phyloP scores from a whole-genome alignment of 2,797 vertebrate species.

The Xyrichtys novacula region DNA sequence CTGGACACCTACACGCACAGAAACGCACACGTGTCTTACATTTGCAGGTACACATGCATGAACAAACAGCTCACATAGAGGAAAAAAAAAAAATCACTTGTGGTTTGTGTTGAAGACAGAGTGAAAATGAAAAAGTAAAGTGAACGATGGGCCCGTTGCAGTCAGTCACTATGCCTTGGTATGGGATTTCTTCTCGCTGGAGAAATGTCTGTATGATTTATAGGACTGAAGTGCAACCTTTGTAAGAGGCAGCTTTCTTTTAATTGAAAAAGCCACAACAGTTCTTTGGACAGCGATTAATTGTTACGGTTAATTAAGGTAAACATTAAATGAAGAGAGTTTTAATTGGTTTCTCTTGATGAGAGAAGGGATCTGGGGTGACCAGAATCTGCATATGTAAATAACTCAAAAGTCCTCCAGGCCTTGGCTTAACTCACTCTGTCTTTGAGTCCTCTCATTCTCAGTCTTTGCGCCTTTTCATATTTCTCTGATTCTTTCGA shows the following conservation, averaged over 20 bases:
- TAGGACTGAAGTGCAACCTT: slow-evolving; percentile 69
- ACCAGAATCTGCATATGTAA: slow-evolving; percentile 82
- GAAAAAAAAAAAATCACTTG: not conserved
- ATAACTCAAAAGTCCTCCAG: slow-evolving; percentile 78
- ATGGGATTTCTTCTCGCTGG: slow-evolving; percentile 48
- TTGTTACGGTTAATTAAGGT: slow-evolving; percentile 84
- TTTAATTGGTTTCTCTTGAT: slow-evolving; percentile 85
- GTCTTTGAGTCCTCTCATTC: slow-evolving; percentile 13
- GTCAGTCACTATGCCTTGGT: slow-evolving; percentile 35
- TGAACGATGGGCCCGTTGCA: slow-evolving; percentile 49
- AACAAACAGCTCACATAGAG: slow-evolving; percentile 1
- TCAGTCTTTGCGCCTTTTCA: slow-evolving; percentile 18
- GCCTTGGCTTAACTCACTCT: slow-evolving; percentile 59
- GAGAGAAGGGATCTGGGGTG: slow-evolving; percentile 83
- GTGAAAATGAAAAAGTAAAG: not conserved
- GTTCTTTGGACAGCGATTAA: slow-evolving; percentile 80
- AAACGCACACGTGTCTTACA: slow-evolving; percentile 19
- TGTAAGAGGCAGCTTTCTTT: slow-evolving; percentile 65
- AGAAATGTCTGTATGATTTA: slow-evolving; percentile 69
- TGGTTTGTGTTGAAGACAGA: slow-evolving; percentile 1
- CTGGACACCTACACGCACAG: slow-evolving; percentile 37
- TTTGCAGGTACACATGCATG: not conserved
- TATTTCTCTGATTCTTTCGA: slow-evolving; percentile 16
- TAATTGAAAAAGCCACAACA: slow-evolving; percentile 81
- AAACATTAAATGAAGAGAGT: slow-evolving; percentile 84